Evolutionary conservation across 2,888 invertebrate species (phyloP).

Genomic region (Periphyllus acericola): DNA sequence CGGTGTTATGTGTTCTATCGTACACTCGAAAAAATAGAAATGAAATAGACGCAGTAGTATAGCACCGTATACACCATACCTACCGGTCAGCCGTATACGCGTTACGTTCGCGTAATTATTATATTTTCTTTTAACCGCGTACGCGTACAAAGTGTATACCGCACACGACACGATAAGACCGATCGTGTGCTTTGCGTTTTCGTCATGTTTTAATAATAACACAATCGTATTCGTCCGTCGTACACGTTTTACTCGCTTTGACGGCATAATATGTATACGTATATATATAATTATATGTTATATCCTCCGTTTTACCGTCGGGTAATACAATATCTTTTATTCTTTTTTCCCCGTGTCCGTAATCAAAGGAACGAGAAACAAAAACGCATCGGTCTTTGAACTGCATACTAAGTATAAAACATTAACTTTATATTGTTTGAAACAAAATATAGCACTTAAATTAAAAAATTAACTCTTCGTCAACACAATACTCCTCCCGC

Average conservation of each 20-base stretch:
- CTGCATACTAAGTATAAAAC: background rate
- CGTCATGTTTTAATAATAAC: background rate
- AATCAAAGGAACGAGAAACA: background rate
- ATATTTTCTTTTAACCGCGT: background rate
- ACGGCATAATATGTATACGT: too few relatives aligned
- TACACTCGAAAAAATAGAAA: background rate
- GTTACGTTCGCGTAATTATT: background rate
- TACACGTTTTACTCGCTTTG: background rate
- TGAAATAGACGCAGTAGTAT: background rate
- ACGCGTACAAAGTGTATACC: background rate
- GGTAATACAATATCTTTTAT: background rate
- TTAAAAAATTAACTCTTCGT: constrained; percentile 33
- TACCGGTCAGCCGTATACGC: too few relatives aligned
- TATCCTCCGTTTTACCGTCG: background rate
- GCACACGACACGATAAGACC: background rate
- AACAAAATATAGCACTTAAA: constrained; percentile 39
- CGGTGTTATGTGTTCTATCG: background rate
- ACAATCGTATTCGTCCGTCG: background rate
- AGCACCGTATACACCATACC: background rate
- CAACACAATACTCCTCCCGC: background rate
- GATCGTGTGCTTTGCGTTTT: background rate
- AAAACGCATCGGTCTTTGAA: background rate
- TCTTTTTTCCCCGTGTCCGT: background rate
- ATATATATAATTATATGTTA: background rate
- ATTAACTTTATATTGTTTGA: constrained; percentile 26